A percentile compares a stretch with the other conserved stretches of the same genome.
phyloP scores from a whole-genome alignment of 1,140 invertebrate genomes.

The Nomia melanderi region DNA sequence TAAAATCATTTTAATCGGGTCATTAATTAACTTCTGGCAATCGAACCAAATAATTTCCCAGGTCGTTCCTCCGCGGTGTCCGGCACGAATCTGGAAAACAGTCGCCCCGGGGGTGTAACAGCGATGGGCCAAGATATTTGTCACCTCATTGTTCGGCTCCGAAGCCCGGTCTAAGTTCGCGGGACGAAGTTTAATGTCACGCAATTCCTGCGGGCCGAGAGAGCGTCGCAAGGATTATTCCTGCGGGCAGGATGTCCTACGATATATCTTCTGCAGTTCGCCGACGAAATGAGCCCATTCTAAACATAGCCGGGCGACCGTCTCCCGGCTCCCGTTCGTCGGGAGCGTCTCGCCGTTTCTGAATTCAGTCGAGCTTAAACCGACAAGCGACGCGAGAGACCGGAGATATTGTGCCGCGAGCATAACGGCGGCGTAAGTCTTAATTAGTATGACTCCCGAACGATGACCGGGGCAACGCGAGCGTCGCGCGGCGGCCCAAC shows the following conservation, averaged over 20 bases:
- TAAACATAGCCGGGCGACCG: constrained; percentile 15
- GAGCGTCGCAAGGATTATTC: constrained; percentile 69
- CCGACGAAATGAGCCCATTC: constrained; percentile 58
- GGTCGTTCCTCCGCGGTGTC: constrained; percentile 54
- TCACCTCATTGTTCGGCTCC: constrained; percentile 78
- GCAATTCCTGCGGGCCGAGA: constrained; percentile 75
- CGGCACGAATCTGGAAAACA: constrained; percentile 63
- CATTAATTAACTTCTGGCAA: constrained; percentile 4
- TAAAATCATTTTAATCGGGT: constrained; percentile 34
- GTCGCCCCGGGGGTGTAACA: constrained; percentile 38
- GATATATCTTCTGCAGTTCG: constrained; percentile 66
- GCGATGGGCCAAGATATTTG: constrained; percentile 73
- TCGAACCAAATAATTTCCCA: not conserved
- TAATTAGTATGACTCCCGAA: constrained; percentile 68
- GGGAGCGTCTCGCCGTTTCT: constrained; percentile 17
- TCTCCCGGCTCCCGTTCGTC: not conserved
- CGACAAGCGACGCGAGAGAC: constrained; percentile 15
- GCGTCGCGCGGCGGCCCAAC: constrained; percentile 22
- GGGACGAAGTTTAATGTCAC: constrained; percentile 78
- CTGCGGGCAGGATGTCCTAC: constrained; percentile 60
- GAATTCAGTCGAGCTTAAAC: constrained; percentile 36
- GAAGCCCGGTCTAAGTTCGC: constrained; percentile 72
- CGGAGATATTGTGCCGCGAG: constrained; percentile 16
- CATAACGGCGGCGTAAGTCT: constrained; percentile 65
- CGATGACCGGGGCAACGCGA: constrained; percentile 33